phyloP scores from a whole-genome alignment of 2,888 invertebrate genomes.

The Adelphocoris suturalis region DNA sequence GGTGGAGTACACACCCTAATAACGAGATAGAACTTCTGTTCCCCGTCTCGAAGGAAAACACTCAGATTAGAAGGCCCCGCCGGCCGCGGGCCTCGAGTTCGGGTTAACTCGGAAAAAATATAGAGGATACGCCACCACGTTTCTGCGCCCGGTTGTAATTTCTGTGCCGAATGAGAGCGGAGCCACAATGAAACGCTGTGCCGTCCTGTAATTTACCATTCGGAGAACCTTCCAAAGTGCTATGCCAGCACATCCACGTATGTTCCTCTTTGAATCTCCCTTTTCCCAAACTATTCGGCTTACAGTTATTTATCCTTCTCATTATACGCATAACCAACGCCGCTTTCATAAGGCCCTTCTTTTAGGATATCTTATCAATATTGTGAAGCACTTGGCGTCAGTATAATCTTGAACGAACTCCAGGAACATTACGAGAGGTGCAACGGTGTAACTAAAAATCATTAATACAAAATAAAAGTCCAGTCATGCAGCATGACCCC shows the following conservation, averaged over 20 bases:
- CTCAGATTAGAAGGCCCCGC: background rate
- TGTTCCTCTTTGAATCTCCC: too few species aligned
- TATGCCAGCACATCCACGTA: background rate
- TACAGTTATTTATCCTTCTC: too few species aligned
- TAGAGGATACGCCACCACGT: conserved; percentile 21
- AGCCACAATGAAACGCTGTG: background rate
- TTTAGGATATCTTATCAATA: too few species aligned
- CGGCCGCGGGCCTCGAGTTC: background rate
- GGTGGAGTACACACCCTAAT: background rate
- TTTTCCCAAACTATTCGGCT: too few species aligned
- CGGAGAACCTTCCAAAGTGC: background rate
- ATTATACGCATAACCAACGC: too few species aligned
- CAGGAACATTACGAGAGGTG: too few species aligned
- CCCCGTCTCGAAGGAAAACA: background rate
- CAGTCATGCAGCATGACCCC: too few species aligned
- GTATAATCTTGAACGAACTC: too few species aligned
- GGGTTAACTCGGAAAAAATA: background rate
- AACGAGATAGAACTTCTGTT: background rate
- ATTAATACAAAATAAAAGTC: too few species aligned
- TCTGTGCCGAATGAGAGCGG: background rate
- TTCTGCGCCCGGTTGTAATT: conserved; percentile 8
- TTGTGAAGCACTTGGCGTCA: too few species aligned
- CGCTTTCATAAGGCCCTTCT: too few species aligned
- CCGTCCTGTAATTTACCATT: background rate
- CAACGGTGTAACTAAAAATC: too few species aligned